Conservation (phyloP, 2,113 vertebrate species). For the Passer montanus region DNA sequence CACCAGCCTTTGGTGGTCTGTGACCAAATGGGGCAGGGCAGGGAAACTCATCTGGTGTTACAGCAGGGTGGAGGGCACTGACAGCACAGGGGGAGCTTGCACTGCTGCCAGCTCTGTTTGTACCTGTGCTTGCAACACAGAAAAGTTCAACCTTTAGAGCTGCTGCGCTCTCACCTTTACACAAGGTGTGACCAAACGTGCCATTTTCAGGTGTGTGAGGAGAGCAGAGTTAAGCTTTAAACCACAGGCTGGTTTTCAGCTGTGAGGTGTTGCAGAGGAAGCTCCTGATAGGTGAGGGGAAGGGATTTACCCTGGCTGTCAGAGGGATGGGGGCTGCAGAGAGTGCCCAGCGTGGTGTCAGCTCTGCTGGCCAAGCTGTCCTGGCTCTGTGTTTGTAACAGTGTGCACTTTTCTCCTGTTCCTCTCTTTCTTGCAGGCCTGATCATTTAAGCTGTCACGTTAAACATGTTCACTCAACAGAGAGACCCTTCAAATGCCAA, state of each 20-base stretch:
- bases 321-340: conserved; percentile 9
- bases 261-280: not conserved
- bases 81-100: not conserved
- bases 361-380: not conserved
- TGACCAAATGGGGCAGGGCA: not conserved
- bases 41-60: not conserved
- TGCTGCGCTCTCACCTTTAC: not conserved
- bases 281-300: not conserved
- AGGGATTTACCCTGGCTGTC: not conserved
- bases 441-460: conserved; percentile 99
- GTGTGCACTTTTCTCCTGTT: conserved; percentile 56
- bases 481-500: conserved; percentile 99
- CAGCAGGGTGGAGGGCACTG: not conserved
- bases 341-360: not conserved
- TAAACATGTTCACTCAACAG: conserved; percentile 99
- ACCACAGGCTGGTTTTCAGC: not conserved
- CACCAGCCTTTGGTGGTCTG: not conserved
- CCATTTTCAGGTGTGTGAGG: not conserved
- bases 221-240: not conserved
- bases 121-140: not conserved
- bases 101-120: not conserved
- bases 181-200: not conserved
- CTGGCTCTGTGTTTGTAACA: conserved; percentile 55
- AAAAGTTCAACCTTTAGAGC: not conserved
- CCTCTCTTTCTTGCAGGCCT: conserved; percentile 82